Base-by-base conservation (phyloP, 1,140 invertebrate species). In the Zeugodacus cucurbitae region DNA sequence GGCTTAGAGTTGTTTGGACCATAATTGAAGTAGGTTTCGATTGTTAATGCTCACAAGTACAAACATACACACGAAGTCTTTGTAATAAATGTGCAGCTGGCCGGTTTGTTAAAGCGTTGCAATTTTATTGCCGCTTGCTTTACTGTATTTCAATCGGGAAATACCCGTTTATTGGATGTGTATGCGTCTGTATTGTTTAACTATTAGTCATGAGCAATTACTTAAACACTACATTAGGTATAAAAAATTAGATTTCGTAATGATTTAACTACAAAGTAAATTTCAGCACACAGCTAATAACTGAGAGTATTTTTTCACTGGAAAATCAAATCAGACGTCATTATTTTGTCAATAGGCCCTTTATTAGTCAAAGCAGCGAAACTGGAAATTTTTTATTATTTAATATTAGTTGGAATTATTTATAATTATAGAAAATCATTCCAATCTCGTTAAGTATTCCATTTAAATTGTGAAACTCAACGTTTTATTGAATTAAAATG, bases 131-230 rank as follows among this genome's bases (percentile, higher is more conserved):
- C 58, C 26, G 58, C 58, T 62, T 62, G 48, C 48, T 54, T 54
- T 54, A 11, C 48, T 7, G 59, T 26, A 62, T 62, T 8, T 11
- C 64, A 70, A 29, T 44, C 37, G 70, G 70, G 34, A 74, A 74
- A 74, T 74, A 41, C 70, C 20, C 37, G 70, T 41, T 74, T 41
- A 11, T 26, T 26, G n/a, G n/a, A 62, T 62, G 26, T 62, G 58
- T 62, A 62, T 26, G n/a, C 3, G 10, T 41, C 29, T 26, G 32
- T 74, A 41, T 41, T 74, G 37, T 74, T 74, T 37, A 17, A 17
- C 70, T n/a, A 74, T 74, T 74, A 74, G 70, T 74, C 37, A 74
- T 74, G 34, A 74, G 37, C 70, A 74, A 74, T 74, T 74, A 74
- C 70, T 74, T 74, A 74, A 14, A 67, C 32, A 32, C 26, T 32